Base-by-base conservation (phyloP, 2,797 vertebrate genomes). In the Hydrophis major region DNA sequence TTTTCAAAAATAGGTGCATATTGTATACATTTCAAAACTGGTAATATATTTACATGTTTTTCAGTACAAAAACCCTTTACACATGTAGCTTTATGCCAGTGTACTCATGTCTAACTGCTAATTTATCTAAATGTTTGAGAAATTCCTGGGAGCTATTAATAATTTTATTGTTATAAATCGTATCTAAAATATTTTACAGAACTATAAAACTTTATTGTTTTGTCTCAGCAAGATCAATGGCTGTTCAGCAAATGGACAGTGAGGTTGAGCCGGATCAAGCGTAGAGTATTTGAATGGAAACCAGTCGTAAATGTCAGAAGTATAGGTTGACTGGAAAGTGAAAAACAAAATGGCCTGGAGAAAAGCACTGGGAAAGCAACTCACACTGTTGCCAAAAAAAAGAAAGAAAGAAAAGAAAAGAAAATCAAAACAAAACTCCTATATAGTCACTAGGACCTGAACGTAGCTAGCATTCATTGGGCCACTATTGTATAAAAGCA, bases 1-100 rank as follows among this genome's bases (percentile, higher is more conserved):
- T 91, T 90, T 95, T 93, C 86, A 94, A 37, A 94, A 93, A 93
- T 90, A 47, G 94, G 95, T 94, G 3, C 60, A 91, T 88, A 42
- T 57, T 89, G 42, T 2, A 0, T 92, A 0, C 88, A 37, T 94
- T 95, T 95, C 47, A 96, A 92, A 93, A 86, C 93, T 90, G 88
- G 55, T 11, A 18, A 55, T 11, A 91, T 89, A 87, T 37, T 14
- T 83, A 27, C 32, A 6, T 66, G 42, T 11, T 37, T 37, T 37
- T 37, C 37, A 37, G 37, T 37, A 37, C 37, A 37, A 37, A 37
- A 37, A 37, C 37, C 37, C 37, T 37, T 37, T 37, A 37, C 37
- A 37, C 37, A 37, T 37, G 37, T 37, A 2, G 37, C 59, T 57
- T 88, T 91, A 91, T 89, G 47, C 60, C 20, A 32, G 10, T 27